Percentiles rank a stretch among this genome's conserved stretches.
These are phyloP conservation scores for Sylvia atricapilla DNA, from an alignment of 2,113 vertebrate species.

Conservation along the genomic window DNA sequence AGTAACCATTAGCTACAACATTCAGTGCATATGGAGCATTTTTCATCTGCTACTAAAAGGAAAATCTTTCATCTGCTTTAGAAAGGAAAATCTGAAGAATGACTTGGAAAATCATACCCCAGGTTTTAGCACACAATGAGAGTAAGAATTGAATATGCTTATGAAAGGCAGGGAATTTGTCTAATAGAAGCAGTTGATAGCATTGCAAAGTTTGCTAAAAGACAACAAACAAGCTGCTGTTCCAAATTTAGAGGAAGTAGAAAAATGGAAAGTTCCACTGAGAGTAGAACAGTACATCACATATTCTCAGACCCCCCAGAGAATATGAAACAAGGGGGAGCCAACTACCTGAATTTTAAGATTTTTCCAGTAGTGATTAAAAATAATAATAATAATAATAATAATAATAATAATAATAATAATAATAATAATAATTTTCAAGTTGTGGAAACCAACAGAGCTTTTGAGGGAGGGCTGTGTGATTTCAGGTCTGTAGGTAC, in stretches of 20 bases:
- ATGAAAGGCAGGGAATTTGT: not conserved
- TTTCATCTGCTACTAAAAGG: not conserved
- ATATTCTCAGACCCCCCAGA: not conserved
- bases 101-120: not conserved
- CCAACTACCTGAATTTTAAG: not conserved
- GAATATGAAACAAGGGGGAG: not conserved
- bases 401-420: too few relatives aligned
- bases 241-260: not conserved
- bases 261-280: not conserved
- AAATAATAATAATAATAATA: too few relatives aligned
- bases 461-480: not conserved
- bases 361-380: not conserved
- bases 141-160: not conserved
- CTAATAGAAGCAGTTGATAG: not conserved
- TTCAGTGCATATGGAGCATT: not conserved
- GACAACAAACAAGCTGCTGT: not conserved
- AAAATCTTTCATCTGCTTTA: not conserved
- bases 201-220: not conserved
- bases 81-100: not conserved
- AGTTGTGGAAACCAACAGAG: not conserved
- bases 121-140: not conserved
- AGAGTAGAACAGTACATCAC: not conserved
- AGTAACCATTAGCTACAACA: not conserved
- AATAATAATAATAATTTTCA: not conserved
- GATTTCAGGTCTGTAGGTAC: not conserved